phyloP scores from a whole-genome alignment of 2,113 vertebrate species.

The Spheniscus mendiculus region DNA sequence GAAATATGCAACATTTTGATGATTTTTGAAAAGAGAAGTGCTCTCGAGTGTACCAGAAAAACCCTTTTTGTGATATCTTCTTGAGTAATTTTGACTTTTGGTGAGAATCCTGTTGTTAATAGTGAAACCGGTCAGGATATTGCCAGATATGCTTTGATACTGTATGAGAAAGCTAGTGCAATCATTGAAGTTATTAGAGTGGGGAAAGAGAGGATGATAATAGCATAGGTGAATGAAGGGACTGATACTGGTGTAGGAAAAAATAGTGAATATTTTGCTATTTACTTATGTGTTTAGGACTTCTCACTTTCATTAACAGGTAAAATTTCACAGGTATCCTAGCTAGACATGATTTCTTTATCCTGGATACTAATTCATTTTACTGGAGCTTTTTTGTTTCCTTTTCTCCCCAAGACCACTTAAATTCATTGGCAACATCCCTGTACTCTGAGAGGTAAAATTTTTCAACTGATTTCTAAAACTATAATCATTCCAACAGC shows the following conservation, averaged over 20 bases:
- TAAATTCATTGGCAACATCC: background rate
- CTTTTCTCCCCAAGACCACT: background rate
- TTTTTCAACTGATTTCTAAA: background rate
- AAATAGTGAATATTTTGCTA: background rate
- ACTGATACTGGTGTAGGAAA: background rate
- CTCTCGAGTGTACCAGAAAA: rapidly evolving
- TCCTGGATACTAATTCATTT: background rate
- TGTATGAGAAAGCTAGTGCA: background rate
- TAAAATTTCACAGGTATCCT: background rate
- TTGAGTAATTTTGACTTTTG: background rate
- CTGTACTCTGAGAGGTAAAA: background rate
- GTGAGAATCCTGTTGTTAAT: background rate
- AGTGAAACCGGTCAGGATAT: background rate
- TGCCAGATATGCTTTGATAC: background rate
- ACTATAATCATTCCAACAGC: background rate
- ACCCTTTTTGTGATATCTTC: background rate
- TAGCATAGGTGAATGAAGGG: background rate
- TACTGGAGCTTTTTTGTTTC: background rate
- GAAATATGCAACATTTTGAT: background rate
- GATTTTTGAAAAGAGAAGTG: background rate
- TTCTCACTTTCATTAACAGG: background rate
- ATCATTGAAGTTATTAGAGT: background rate
- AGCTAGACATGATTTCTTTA: background rate
- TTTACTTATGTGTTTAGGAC: background rate
- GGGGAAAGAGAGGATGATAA: background rate